phyloP scores from a whole-genome alignment of 2,888 invertebrate genomes.

The Orchesellides sinensis region DNA sequence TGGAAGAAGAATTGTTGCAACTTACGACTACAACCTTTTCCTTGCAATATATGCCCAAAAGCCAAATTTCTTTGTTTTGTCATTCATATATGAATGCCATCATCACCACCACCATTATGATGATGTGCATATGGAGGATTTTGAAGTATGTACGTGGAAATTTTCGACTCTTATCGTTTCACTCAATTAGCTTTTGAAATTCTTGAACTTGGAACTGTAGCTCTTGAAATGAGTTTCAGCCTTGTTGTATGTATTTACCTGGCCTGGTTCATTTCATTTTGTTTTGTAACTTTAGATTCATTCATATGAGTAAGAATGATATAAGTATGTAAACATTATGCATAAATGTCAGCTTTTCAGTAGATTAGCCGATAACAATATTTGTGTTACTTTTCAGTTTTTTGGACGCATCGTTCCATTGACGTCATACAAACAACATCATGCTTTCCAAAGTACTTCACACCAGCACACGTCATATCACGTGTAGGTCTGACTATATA shows the following conservation, averaged over 20 bases:
- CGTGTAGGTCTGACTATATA: neutral
- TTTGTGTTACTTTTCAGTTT: constrained; percentile 10
- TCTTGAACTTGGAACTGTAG: neutral
- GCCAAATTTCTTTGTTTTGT: too few relatives aligned
- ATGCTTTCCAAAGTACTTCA: constrained; percentile 5
- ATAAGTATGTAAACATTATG: neutral
- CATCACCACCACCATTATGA: too few relatives aligned
- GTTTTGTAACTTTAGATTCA: too few relatives aligned
- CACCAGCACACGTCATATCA: constrained; percentile 23
- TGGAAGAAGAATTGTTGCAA: neutral
- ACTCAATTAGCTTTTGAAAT: neutral
- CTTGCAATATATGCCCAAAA: too few relatives aligned
- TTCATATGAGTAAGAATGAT: neutral
- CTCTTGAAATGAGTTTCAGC: too few relatives aligned
- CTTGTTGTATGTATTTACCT: too few relatives aligned
- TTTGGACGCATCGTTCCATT: constrained; percentile 16
- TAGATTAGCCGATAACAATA: neutral
- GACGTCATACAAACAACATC: constrained; percentile 18
- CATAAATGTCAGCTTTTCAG: neutral
- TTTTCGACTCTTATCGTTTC: too few relatives aligned
- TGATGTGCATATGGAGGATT: too few relatives aligned
- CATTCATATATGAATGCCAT: too few relatives aligned
- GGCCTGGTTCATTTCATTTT: too few relatives aligned
- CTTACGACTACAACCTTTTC: too few relatives aligned
- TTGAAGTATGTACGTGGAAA: too few relatives aligned